A percentile compares a stretch with the other conserved stretches of the same genome.
Evolutionary conservation across 2,888 invertebrate genomes (phyloP).

Genomic region (Loripinus fragilis): DNA sequence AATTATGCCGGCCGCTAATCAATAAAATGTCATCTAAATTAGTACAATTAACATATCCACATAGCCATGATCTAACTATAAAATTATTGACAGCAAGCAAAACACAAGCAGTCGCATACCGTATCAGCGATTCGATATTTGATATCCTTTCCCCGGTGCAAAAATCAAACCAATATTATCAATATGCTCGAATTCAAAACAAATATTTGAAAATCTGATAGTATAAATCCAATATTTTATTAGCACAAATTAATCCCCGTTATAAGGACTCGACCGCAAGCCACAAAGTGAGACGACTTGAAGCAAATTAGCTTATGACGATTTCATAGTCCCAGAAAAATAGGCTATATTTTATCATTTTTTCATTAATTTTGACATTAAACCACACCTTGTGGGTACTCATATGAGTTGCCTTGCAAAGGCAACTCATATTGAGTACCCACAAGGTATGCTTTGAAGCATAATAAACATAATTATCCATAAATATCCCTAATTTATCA

Average conservation of each 20-base stretch:
- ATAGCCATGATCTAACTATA: neutral
- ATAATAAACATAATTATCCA: no score
- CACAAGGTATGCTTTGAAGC: no score
- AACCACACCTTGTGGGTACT: no score
- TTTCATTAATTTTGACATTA: no score
- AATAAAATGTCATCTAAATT: neutral
- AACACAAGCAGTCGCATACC: constrained; percentile 4
- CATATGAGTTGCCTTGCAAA: no score
- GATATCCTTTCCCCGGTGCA: neutral
- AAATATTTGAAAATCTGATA: constrained; percentile 19
- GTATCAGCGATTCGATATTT: neutral
- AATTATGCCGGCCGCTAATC: neutral
- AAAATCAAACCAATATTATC: neutral
- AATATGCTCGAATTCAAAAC: constrained; percentile 11
- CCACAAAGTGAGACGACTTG: constrained; percentile 3
- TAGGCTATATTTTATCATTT: no score
- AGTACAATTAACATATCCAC: neutral
- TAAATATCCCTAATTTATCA: no score
- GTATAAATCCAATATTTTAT: constrained; percentile 20
- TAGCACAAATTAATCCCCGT: constrained; percentile 7
- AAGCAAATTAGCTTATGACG: constrained; percentile 18
- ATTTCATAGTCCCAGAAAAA: no score
- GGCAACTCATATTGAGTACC: no score
- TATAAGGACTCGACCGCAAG: neutral
- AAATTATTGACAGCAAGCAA: neutral